Conservation (phyloP, 2,113 vertebrate genomes). For the Ardeotis arabs region DNA sequence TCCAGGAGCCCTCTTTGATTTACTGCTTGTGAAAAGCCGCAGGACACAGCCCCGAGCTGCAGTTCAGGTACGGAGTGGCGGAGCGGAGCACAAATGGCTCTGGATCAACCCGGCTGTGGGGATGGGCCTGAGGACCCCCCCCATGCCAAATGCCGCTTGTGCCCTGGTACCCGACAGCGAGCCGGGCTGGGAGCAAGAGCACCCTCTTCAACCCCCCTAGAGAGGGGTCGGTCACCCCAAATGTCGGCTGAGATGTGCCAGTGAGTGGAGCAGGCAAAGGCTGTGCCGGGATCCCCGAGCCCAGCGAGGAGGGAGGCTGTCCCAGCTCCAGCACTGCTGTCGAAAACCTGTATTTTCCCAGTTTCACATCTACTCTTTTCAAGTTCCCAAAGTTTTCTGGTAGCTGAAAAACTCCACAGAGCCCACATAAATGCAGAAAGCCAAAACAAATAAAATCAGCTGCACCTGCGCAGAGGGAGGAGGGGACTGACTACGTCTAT, state of each 20-base stretch:
- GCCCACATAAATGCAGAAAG: background rate
- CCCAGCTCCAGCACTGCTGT: background rate
- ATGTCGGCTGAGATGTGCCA: accelerated
- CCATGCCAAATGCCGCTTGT: background rate
- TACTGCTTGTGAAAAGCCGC: constrained; percentile 14
- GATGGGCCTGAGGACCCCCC: background rate
- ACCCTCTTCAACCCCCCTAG: background rate
- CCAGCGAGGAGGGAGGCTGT: background rate
- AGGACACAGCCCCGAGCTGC: background rate
- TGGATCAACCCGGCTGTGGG: background rate
- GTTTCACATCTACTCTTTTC: background rate
- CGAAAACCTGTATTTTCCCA: no score
- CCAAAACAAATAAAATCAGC: background rate
- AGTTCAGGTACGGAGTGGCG: background rate
- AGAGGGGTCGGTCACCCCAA: background rate
- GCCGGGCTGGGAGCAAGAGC: background rate
- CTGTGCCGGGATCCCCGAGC: background rate
- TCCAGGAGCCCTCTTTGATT: constrained; percentile 29
- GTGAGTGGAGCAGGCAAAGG: background rate
- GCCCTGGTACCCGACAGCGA: accelerated
- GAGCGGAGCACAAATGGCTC: background rate
- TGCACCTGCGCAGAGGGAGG: background rate
- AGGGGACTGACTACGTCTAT: accelerated
- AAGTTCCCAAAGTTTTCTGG: background rate
- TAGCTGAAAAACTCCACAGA: background rate